A percentile compares a stretch with the other conserved stretches of the same genome.
phyloP scores from a whole-genome alignment of 2,113 vertebrate species.

The Nothocercus nigrocapillus region DNA sequence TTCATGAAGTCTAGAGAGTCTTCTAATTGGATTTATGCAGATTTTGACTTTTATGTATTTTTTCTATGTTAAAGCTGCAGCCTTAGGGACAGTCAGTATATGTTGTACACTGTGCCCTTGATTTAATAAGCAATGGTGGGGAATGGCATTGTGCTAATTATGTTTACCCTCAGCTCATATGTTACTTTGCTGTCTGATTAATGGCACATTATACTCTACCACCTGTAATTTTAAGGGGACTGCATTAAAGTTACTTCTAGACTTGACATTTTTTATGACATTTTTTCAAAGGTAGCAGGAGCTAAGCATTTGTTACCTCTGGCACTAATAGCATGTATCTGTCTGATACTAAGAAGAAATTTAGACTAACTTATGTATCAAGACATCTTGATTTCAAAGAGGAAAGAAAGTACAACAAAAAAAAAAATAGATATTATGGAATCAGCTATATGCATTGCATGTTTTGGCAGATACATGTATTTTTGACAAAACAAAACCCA shows the following conservation, averaged over 20 bases:
- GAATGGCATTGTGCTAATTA: background rate
- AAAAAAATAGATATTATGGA: background rate
- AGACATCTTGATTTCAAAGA: slow-evolving; percentile 10
- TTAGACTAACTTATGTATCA: background rate
- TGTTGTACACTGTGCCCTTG: background rate
- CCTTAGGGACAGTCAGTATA: background rate
- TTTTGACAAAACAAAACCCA: background rate
- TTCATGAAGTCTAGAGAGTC: background rate
- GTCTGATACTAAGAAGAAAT: background rate
- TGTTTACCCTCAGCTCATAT: background rate
- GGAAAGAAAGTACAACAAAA: background rate
- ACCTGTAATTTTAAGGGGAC: background rate
- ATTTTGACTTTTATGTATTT: background rate
- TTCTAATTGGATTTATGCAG: background rate
- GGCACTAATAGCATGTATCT: background rate
- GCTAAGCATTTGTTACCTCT: background rate
- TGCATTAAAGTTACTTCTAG: background rate
- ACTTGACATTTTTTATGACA: background rate
- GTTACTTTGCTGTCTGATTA: background rate
- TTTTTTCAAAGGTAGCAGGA: background rate
- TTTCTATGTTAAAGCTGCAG: background rate
- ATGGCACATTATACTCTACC: background rate
- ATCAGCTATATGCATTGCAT: background rate
- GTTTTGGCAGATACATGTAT: background rate
- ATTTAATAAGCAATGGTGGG: background rate